phyloP scores from a whole-genome alignment of 2,888 invertebrate species.

The Campoletis raptor region DNA sequence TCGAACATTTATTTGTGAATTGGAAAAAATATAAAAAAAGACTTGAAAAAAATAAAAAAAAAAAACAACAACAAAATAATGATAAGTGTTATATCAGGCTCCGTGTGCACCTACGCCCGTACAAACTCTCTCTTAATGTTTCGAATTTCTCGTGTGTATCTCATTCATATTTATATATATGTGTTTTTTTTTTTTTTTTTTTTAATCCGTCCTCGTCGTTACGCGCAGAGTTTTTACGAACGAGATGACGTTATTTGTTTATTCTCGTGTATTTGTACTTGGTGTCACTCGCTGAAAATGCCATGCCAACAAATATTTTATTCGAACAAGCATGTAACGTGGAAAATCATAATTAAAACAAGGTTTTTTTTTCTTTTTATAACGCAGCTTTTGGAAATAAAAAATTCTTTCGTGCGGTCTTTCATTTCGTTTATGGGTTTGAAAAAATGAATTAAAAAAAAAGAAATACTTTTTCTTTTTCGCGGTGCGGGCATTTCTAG shows the following conservation, averaged over 20 bases:
- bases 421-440: no score
- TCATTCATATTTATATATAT: not conserved
- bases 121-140: conserved; percentile 59
- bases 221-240: conserved; percentile 64
- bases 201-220: not conserved
- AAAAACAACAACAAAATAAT: conserved; percentile 18
- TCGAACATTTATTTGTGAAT: conserved; percentile 60
- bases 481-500: no score
- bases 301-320: conserved; percentile 79
- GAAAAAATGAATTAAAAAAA: no score
- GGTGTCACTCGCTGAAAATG: conserved; percentile 76
- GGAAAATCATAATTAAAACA: conserved; percentile 60
- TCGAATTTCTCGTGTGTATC: conserved; percentile 35
- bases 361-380: conserved; percentile 35
- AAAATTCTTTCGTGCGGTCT: conserved; percentile 14
- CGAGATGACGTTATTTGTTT: conserved; percentile 41
- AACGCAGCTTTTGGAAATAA: conserved; percentile 38
- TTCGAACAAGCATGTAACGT: conserved; percentile 77
- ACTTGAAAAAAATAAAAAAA: conserved; percentile 14
- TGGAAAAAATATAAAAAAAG: conserved; percentile 12
- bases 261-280: conserved; percentile 31
- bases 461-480: no score
- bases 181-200: conserved; percentile 10
- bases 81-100: conserved; percentile 46
- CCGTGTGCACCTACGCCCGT: conserved; percentile 59